These are phyloP conservation scores for Alviniconcha marisindica DNA, from an alignment of 1,140 invertebrate species.

Conservation along the genomic window DNA sequence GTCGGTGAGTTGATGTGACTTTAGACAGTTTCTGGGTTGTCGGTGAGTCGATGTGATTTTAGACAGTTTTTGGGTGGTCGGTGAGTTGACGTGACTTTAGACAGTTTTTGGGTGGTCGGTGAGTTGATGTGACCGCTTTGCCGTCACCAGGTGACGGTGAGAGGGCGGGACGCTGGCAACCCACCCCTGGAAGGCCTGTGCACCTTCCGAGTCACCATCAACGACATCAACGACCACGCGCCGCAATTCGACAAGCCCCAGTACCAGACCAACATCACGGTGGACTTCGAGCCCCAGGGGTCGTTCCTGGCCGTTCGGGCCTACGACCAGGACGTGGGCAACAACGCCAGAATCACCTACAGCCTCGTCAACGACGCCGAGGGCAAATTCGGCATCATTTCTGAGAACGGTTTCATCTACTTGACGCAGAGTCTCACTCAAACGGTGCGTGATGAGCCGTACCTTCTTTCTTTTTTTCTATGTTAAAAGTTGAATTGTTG, in stretches of 20 bases:
- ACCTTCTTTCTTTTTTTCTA: background rate
- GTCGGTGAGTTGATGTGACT: too few relatives aligned
- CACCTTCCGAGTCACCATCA: constrained; percentile 82
- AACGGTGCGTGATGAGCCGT: constrained; percentile 23
- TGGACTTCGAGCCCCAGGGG: background rate
- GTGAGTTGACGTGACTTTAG: too few relatives aligned
- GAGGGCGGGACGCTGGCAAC: constrained; percentile 60
- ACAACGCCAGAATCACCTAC: constrained; percentile 64
- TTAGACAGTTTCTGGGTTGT: too few relatives aligned
- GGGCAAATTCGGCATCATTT: constrained; percentile 50
- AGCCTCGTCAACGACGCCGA: constrained; percentile 47
- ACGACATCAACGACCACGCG: constrained; percentile 93
- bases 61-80: too few relatives aligned
- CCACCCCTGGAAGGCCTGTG: constrained; percentile 61
- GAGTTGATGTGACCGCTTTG: too few relatives aligned
- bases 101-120: too few relatives aligned
- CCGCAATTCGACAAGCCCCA: constrained; percentile 83
- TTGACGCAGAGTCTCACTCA: constrained; percentile 46
- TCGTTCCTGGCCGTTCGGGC: constrained; percentile 50
- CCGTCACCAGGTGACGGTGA: constrained; percentile 61
- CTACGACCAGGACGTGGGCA: constrained; percentile 64
- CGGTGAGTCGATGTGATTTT: too few relatives aligned
- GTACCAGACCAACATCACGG: constrained; percentile 23
- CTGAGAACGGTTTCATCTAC: constrained; percentile 63
- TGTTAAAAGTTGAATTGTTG: too few relatives aligned